A percentile compares a stretch with the other conserved stretches of the same genome.
These are phyloP conservation scores for Laothoe populi DNA, from an alignment of 2,888 invertebrate genomes.

Conservation along the genomic window DNA sequence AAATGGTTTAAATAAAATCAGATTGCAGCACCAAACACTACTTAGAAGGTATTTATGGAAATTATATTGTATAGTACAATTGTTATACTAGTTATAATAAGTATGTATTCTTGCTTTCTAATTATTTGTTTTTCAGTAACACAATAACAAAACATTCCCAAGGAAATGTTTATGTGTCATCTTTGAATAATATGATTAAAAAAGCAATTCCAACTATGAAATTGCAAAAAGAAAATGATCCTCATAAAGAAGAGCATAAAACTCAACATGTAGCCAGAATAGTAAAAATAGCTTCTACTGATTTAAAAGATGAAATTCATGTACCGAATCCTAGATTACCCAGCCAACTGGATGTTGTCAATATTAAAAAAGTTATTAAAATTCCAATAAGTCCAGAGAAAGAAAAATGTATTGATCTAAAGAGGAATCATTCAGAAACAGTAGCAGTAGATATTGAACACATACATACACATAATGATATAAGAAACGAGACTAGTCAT, in stretches of 20 bases:
- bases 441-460: conserved; percentile 26
- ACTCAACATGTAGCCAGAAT: conserved; percentile 51
- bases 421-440: conserved; percentile 35
- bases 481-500: conserved; percentile 33
- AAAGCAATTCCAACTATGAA: conserved; percentile 47
- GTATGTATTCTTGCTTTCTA: conserved; percentile 36
- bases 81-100: conserved; percentile 27
- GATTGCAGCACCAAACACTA: conserved; percentile 72
- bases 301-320: conserved; percentile 48
- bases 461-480: conserved; percentile 32
- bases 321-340: conserved; percentile 50
- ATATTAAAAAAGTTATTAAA: conserved; percentile 64
- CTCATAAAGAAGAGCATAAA: conserved; percentile 57
- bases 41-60: conserved; percentile 67
- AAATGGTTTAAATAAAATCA: conserved; percentile 65
- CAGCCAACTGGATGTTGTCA: conserved; percentile 60
- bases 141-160: conserved; percentile 66
- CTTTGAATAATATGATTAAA: conserved; percentile 43
- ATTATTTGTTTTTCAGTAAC: conserved; percentile 56
- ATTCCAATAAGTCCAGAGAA: conserved; percentile 47
- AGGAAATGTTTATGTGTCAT: conserved; percentile 45
- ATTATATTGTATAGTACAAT: conserved; percentile 28
- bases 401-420: conserved; percentile 42
- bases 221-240: conserved; percentile 75
- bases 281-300: conserved; percentile 60